Evolutionary conservation across 2,888 invertebrate genomes (phyloP).

Genomic region (Shargacucullia verbasci): DNA sequence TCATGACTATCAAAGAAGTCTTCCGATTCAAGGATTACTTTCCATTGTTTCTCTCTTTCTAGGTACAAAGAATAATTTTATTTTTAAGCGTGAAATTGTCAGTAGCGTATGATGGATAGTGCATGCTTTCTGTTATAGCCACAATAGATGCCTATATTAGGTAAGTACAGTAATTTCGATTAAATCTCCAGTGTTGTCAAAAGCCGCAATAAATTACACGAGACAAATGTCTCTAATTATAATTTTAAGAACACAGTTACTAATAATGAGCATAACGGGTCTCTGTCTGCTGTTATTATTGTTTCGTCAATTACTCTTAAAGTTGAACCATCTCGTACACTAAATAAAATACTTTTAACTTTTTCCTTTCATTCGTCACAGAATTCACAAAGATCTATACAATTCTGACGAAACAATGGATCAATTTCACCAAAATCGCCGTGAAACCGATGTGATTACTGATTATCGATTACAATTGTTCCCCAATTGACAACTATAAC

Average conservation of each 20-base stretch:
- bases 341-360: conserved; percentile 2
- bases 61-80: too few species aligned
- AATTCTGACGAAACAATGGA: conserved; percentile 69
- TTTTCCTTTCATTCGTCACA: conserved; percentile 52
- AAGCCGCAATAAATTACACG: conserved; percentile 5
- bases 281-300: conserved; percentile 10
- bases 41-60: too few species aligned
- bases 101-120: too few species aligned
- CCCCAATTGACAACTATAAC: conserved; percentile 74
- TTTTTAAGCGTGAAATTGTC: too few species aligned
- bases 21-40: too few species aligned
- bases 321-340: conserved; percentile 6
- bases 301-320: conserved; percentile 16
- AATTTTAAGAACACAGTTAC: conserved; percentile 20
- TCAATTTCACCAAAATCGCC: conserved; percentile 76
- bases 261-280: conserved; percentile 10
- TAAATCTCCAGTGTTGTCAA: conserved; percentile 2
- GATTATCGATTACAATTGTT: conserved; percentile 75
- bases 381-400: conserved; percentile 30
- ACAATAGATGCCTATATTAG: conserved; percentile 1
- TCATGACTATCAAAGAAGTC: too few species aligned
- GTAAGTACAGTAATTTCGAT: conserved; percentile 4
- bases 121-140: conserved; percentile 1
- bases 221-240: conserved; percentile 15
- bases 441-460: conserved; percentile 77